Conservation (phyloP, 2,113 vertebrate genomes). For the Pluvianellus socialis region DNA sequence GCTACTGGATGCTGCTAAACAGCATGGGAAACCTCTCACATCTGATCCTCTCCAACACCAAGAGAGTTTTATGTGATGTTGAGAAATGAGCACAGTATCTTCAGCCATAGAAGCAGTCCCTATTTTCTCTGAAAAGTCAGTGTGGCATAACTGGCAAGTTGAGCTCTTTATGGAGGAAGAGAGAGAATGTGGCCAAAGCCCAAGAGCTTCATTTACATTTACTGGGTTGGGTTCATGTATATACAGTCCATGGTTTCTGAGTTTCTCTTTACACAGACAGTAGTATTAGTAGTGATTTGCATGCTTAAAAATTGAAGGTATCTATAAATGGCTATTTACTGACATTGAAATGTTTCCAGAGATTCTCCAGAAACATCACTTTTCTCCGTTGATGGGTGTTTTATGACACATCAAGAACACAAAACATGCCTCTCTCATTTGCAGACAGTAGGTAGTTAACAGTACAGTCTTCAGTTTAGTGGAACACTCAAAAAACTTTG, state of each 20-base stretch:
- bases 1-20: not conserved
- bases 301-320: not conserved
- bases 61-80: not conserved
- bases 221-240: not conserved
- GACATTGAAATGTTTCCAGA: not conserved
- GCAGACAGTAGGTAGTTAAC: not conserved
- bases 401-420: not conserved
- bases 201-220: not conserved
- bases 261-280: not conserved
- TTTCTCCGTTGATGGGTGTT: not conserved
- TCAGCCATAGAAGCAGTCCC: not conserved
- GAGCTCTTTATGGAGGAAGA: not conserved
- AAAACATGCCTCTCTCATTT: not conserved
- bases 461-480: not conserved
- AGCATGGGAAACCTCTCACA: not conserved
- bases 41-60: not conserved
- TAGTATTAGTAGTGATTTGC: not conserved
- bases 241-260: not conserved
- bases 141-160: not conserved
- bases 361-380: not conserved
- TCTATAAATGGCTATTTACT: not conserved
- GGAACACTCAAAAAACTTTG: not conserved
- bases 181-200: not conserved
- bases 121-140: not conserved
- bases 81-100: not conserved